Percentiles rank a stretch among this genome's conserved stretches.
Evolutionary conservation across 1,140 invertebrate species (phyloP).

Genomic region (Drepana arcuata): DNA sequence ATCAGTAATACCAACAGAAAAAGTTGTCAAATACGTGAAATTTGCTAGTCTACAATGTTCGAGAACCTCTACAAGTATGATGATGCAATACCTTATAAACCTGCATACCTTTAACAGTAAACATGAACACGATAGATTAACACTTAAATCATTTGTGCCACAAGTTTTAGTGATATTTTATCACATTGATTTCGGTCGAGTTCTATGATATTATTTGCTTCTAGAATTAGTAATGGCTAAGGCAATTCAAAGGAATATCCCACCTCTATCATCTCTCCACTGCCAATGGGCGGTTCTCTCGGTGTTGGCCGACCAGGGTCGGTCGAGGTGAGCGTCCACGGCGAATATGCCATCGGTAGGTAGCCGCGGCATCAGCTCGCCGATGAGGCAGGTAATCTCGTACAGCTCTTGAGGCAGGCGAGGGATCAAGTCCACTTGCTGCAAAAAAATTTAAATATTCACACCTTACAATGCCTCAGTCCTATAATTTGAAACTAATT

Average conservation of each 20-base stretch:
- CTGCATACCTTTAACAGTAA: too few relatives aligned
- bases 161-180: neutral
- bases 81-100: too few relatives aligned
- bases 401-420: slow-evolving; percentile 95
- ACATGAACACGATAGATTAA: neutral
- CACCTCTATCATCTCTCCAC: slow-evolving; percentile 95
- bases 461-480: too few relatives aligned
- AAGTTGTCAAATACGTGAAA: too few relatives aligned
- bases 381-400: slow-evolving; percentile 96
- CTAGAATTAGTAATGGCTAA: too few relatives aligned
- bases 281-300: slow-evolving; percentile 94
- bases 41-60: too few relatives aligned
- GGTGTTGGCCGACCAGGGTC: slow-evolving; percentile 79
- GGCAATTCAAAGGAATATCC: too few relatives aligned
- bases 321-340: slow-evolving; percentile 89
- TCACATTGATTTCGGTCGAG: neutral
- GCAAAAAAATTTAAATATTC: too few relatives aligned
- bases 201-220: too few relatives aligned
- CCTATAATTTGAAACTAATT: too few relatives aligned
- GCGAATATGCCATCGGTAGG: slow-evolving; percentile 95
- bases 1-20: too few relatives aligned
- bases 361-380: slow-evolving; percentile 94
- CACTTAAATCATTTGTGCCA: neutral
- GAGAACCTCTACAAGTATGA: too few relatives aligned
- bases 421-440: slow-evolving; percentile 87